These are phyloP conservation scores for Hirtodrosophila histrioides DNA, from an alignment of 2,888 invertebrate genomes.

Conservation along the genomic window DNA sequence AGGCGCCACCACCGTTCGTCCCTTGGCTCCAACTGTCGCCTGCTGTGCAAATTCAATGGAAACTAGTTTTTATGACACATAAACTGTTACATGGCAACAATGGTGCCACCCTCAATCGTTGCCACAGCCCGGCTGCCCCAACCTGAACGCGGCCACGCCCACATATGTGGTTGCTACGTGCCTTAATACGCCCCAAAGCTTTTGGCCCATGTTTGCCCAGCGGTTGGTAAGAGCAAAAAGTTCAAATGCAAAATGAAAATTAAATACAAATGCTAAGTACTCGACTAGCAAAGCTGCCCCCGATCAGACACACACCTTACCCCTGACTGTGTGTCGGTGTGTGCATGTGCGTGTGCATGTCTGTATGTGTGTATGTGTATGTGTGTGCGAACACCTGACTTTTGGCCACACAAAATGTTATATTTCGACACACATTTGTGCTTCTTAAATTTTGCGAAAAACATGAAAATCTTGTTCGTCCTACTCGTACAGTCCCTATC, in stretches of 20 bases:
- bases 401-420: conserved; percentile 57
- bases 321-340: conserved; percentile 9
- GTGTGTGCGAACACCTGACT: conserved; percentile 56
- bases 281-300: conserved; percentile 29
- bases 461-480: conserved; percentile 27
- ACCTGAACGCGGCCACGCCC: conserved; percentile 26
- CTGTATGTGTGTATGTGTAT: conserved; percentile 12
- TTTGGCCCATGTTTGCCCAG: conserved; percentile 58
- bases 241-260: conserved; percentile 79
- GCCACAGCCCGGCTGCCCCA: neutral
- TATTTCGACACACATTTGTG: conserved; percentile 59
- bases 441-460: conserved; percentile 47
- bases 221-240: conserved; percentile 65
- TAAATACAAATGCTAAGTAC: conserved; percentile 78
- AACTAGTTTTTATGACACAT: conserved; percentile 78
- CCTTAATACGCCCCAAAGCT: conserved; percentile 56
- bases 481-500: conserved; percentile 7
- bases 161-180: conserved; percentile 41
- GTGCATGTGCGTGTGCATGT: conserved; percentile 15
- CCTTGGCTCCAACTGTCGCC: conserved; percentile 26
- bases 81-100: conserved; percentile 68
- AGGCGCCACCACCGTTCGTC: too few species aligned
- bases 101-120: conserved; percentile 29
- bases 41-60: conserved; percentile 60
- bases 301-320: conserved; percentile 7